Conservation (phyloP, 2,888 invertebrate genomes). For the Noctua janthe region DNA sequence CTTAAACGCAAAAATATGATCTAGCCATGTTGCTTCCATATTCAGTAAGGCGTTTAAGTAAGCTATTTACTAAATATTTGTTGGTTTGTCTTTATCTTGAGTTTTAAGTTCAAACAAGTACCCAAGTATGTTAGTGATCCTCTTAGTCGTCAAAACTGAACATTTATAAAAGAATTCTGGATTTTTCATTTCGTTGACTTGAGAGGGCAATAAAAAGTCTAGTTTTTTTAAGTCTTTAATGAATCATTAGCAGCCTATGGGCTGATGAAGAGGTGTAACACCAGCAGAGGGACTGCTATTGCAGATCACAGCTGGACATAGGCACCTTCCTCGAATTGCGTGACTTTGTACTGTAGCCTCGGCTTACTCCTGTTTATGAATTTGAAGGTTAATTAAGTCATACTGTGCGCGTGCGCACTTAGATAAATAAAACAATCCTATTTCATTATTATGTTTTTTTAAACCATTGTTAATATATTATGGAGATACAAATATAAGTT, state of each 20-base stretch:
- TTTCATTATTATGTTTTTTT: background rate
- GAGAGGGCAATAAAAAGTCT: background rate
- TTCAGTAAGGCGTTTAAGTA: conserved; percentile 23
- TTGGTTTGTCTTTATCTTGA: background rate
- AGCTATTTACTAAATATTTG: background rate
- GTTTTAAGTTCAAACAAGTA: background rate
- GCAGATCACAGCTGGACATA: background rate
- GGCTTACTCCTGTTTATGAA: background rate
- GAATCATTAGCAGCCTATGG: background rate
- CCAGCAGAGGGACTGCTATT: background rate
- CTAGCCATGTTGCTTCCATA: conserved; percentile 4
- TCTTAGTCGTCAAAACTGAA: background rate
- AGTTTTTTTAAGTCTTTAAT: background rate
- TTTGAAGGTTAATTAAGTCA: background rate
- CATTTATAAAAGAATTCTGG: background rate
- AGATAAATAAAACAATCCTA: conserved; percentile 12
- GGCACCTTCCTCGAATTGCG: background rate
- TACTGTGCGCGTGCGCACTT: background rate
- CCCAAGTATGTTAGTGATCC: background rate
- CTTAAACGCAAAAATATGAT: background rate
- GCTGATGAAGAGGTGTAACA: background rate
- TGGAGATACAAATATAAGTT: background rate
- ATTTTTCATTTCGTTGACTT: background rate
- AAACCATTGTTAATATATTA: background rate
- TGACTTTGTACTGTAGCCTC: background rate